Evolutionary conservation across 2,113 vertebrate genomes (phyloP).

Genomic region (Sardina pilchardus): DNA sequence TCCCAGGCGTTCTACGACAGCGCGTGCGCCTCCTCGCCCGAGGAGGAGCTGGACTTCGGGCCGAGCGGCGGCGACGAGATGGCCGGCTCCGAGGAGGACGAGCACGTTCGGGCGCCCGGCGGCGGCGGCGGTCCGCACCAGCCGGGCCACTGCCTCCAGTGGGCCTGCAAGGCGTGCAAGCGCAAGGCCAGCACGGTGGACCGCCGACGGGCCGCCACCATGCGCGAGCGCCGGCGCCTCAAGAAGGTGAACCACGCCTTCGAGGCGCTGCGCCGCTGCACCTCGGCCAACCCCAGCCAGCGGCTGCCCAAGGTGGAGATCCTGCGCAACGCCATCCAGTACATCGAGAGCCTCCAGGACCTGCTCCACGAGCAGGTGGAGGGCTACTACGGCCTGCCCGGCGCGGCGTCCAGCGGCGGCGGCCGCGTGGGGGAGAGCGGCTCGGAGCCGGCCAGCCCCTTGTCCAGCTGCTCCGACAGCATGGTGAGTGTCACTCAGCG

Average conservation of each 20-base stretch:
- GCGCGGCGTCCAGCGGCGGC: slow-evolving; percentile 22
- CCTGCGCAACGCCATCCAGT: slow-evolving; percentile 93
- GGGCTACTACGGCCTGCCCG: slow-evolving; percentile 82
- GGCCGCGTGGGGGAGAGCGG: slow-evolving; percentile 66
- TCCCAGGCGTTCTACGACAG: slow-evolving; percentile 87
- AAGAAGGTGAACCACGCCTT: slow-evolving; percentile 98
- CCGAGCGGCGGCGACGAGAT: slow-evolving; percentile 66
- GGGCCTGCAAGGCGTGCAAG: slow-evolving; percentile 98
- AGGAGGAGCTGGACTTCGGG: slow-evolving; percentile 82
- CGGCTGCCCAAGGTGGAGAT: slow-evolving; percentile 97
- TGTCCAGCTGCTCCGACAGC: slow-evolving; percentile 90
- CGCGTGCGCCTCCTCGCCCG: slow-evolving; percentile 84
- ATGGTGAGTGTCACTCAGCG: slow-evolving; percentile 77
- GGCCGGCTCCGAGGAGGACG: slow-evolving; percentile 84
- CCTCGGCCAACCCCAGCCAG: slow-evolving; percentile 91
- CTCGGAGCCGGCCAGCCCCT: slow-evolving; percentile 89
- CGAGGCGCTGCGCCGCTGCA: slow-evolving; percentile 90
- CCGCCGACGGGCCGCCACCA: slow-evolving; percentile 90
- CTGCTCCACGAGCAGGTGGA: slow-evolving; percentile 91
- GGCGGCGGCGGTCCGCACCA: slow-evolving; percentile 82
- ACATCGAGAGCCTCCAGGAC: slow-evolving; percentile 95
- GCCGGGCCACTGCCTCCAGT: slow-evolving; percentile 92
- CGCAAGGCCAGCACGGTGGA: slow-evolving; percentile 90
- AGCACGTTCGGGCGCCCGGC: slow-evolving; percentile 85
- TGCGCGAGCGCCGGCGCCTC: slow-evolving; percentile 92